Base-by-base conservation (phyloP, 2,888 invertebrate genomes). In the Calephelis perditalis region DNA sequence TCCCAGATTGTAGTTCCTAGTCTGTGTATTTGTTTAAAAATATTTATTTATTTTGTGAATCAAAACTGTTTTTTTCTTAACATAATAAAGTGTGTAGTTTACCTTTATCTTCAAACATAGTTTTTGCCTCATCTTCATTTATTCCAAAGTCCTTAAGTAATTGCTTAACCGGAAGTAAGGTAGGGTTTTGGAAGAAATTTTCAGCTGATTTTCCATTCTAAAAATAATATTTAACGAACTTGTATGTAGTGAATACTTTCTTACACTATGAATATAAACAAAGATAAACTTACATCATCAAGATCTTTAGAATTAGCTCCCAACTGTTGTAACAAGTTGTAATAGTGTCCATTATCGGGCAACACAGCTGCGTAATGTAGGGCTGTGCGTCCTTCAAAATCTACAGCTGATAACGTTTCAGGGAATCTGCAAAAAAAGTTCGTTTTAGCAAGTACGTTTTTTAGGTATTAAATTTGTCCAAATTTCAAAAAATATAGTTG, bases 311-410 rank as follows among this genome's bases (percentile, higher is more conserved):
- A 93, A 85, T 98, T 96, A 45, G 96, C 96, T 58, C 98, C 98
- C 62, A 97, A 92, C 77, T 96, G 96, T 68, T 95, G 92, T 58
- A 98, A 88, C 60, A 97, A 91, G 79, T 96, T 96, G 80, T 95
- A 97, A 76, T 96, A 96, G 78, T 97, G 96, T 0, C 96, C 96
- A 74, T 97, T 97, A 73, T 98, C 96, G 49, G 94, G 94, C 62
- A 96, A 85, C 10, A 94, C 94, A 4, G 96, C 96, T 2, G 97
- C 96, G 77, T 97, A 98, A 83, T 98, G 97, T 66, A 98, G 89
- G 1, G 97, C 94, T n/a, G 97, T 96, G 70, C 97, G 91, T 56
- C 95, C 96, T 78, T 95, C 94, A 70, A 93, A 92, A 82, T 97
- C 97, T 57, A 93, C 92, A 60, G 94, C 94, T 65, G 95, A 94